phyloP scores from a whole-genome alignment of 2,113 vertebrate species.

The Nanorana parkeri region DNA sequence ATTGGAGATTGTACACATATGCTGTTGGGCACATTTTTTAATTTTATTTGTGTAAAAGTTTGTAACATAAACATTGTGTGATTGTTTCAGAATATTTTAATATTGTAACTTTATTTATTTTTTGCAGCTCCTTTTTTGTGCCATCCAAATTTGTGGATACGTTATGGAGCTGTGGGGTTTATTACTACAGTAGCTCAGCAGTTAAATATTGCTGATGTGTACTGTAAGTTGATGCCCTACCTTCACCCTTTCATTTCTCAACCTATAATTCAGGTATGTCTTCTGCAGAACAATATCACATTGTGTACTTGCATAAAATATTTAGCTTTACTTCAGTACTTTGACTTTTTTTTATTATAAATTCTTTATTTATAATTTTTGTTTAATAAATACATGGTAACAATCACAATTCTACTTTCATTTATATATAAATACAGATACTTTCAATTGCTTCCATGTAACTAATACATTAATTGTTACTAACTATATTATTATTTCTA shows the following conservation, averaged over 20 bases:
- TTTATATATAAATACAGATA: no score
- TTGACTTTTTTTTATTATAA: no score
- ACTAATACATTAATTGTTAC: no score
- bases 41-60: not conserved
- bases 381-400: no score
- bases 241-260: constrained; percentile 92
- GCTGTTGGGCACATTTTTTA: not conserved
- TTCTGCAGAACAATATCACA: not conserved
- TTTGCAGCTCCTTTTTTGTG: constrained; percentile 91
- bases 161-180: constrained; percentile 95
- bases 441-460: no score
- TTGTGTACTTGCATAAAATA: no score
- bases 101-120: not conserved
- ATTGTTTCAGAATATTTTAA: not conserved
- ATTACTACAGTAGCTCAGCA: constrained; percentile 95
- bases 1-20: not conserved
- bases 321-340: no score
- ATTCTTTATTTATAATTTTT: no score
- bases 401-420: no score
- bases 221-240: constrained; percentile 97
- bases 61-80: not conserved
- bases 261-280: constrained; percentile 92
- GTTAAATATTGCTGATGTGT: constrained; percentile 94
- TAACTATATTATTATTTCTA: no score
- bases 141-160: constrained; percentile 97